Conservation (phyloP, 2,113 vertebrate genomes). For the Zosterops japonicus region DNA sequence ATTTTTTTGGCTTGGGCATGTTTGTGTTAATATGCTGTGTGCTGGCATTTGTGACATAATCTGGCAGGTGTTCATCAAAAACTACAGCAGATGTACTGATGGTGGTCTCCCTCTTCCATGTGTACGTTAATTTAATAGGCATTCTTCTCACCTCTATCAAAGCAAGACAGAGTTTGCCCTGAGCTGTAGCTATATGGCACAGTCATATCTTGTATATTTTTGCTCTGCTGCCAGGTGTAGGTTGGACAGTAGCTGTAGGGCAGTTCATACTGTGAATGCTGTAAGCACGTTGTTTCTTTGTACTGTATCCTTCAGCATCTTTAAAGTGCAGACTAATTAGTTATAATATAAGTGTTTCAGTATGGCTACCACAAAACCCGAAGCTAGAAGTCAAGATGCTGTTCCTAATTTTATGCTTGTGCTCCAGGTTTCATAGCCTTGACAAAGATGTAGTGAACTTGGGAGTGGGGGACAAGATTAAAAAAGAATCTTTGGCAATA, state of each 20-base stretch:
- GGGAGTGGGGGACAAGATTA: neutral
- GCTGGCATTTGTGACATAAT: neutral
- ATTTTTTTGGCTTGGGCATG: neutral
- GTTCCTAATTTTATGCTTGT: neutral
- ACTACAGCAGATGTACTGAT: neutral
- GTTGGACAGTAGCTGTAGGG: neutral
- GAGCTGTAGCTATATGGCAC: rapidly evolving
- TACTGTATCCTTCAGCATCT: neutral
- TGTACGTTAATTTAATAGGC: neutral
- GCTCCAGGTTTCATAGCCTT: neutral
- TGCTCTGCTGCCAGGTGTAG: neutral
- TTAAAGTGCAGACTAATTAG: neutral
- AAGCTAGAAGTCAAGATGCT: neutral
- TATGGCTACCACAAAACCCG: neutral
- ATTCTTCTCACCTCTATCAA: neutral
- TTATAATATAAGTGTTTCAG: neutral
- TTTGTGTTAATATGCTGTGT: rapidly evolving
- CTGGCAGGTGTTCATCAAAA: neutral
- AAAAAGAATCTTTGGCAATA: neutral
- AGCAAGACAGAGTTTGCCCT: neutral
- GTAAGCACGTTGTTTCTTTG: neutral
- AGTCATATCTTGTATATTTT: neutral
- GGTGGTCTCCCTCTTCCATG: neutral
- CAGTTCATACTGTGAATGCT: neutral
- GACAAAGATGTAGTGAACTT: neutral